phyloP scores from a whole-genome alignment of 2,888 invertebrate genomes.

The Allacma fusca region DNA sequence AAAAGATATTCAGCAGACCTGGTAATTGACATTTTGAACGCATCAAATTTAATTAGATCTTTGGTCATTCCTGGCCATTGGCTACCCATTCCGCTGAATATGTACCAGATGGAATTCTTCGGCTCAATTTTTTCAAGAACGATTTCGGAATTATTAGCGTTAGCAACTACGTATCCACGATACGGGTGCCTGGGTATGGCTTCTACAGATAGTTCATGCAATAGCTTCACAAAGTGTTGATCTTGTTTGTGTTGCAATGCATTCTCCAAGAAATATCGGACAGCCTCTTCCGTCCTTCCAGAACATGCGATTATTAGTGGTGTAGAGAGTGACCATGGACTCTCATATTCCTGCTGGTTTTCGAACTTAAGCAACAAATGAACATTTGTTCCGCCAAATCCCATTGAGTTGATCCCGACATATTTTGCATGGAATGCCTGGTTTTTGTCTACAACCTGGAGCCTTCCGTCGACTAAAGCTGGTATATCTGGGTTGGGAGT shows the following conservation, averaged over 20 bases:
- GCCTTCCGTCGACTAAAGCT: no score
- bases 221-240: constrained; percentile 72
- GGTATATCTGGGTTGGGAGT: no score
- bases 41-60: constrained; percentile 80
- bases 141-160: constrained; percentile 39
- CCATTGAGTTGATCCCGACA: constrained; percentile 94
- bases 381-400: constrained; percentile 96
- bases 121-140: constrained; percentile 59
- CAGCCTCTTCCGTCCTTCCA: constrained; percentile 84
- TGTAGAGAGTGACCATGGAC: constrained; percentile 57
- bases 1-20: constrained; percentile 76
- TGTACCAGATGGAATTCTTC: constrained; percentile 81
- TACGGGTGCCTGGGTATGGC: constrained; percentile 75
- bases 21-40: constrained; percentile 79
- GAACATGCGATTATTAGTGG: constrained; percentile 76
- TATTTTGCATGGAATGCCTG: constrained; percentile 86
- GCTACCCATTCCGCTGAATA: constrained; percentile 97
- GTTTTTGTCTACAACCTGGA: constrained; percentile 41
- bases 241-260: constrained; percentile 75
- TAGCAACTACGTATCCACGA: constrained; percentile 79
- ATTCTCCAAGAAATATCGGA: constrained; percentile 47
- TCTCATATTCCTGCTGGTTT: not conserved
- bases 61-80: constrained; percentile 97
- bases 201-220: constrained; percentile 75
- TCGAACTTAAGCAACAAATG: constrained; percentile 74